Evolutionary conservation across 2,113 vertebrate genomes (phyloP).

Genomic region (Siniperca chuatsi): DNA sequence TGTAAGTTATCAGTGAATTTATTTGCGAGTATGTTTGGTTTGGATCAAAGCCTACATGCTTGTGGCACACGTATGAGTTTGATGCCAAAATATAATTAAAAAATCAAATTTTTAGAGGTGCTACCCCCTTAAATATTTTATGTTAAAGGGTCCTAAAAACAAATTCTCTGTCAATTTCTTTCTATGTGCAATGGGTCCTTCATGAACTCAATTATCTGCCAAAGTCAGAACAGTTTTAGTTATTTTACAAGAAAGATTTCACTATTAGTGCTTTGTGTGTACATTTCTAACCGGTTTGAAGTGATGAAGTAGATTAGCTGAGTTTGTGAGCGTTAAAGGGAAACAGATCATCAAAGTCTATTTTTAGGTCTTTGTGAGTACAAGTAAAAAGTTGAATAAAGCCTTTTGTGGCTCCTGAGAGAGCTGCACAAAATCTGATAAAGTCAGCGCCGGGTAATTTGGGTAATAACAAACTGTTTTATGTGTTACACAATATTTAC

Average conservation of each 20-base stretch:
- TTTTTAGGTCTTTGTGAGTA: too few relatives aligned
- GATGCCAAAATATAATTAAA: not conserved
- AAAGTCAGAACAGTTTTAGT: not conserved
- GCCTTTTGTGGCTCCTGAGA: not conserved
- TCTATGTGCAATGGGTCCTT: not conserved
- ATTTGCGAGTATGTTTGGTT: not conserved
- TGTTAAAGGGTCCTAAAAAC: not conserved
- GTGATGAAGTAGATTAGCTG: not conserved
- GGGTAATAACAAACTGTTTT: not conserved
- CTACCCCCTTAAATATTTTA: not conserved
- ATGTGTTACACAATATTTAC: slow-evolving; percentile 14
- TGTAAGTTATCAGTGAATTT: slow-evolving; percentile 8
- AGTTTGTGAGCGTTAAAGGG: not conserved
- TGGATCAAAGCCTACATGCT: not conserved
- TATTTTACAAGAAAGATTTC: not conserved
- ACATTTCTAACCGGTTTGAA: not conserved
- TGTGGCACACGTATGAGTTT: not conserved
- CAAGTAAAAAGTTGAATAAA: not conserved
- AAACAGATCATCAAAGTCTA: not conserved
- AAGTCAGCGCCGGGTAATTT: too few relatives aligned
- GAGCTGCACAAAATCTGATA: not conserved
- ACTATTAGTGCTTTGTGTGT: not conserved
- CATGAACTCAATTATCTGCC: not conserved
- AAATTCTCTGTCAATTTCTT: not conserved
- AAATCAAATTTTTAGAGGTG: not conserved